Base-by-base conservation (phyloP, 1,140 invertebrate species). In the Drosophila pallidifrons region DNA sequence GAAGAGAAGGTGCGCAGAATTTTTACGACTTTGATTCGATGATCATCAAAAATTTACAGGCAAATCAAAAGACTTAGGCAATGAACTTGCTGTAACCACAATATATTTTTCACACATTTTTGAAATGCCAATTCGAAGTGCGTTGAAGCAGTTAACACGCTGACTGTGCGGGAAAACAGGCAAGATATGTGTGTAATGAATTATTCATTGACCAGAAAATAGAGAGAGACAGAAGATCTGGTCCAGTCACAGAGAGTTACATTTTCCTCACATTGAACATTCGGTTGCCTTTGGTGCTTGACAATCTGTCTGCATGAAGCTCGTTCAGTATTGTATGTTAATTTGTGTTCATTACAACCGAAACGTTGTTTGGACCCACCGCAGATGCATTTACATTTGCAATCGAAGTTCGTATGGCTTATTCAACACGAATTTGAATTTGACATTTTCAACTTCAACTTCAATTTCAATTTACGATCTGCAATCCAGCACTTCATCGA, bases 271-370 rank as follows among this genome's bases (percentile, higher is more conserved):
- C 51, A 15, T 52, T 52, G 58, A n/a, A 10, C 15, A 59, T 69
- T 69, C 46, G 58, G 59, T 54, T 47, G 70, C 47, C 49, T 54
- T 25, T 63, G 76, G 57, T 79, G 61, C 72, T 61, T 67, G 73
- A 69, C 77, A 83, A 77, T 80, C 77, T 79, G 79, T 82, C 46
- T 43, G 55, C 41, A 54, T 7, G 35, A 30, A 43, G 67, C 28
- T 57, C 30, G 66, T 7, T 6, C 43, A 11, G 75, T 67, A 88
- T 83, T 88, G 83, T 89, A 88, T 88, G 87, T 80, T 89, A 88
- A 88, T 83, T 81, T 61, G 68, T 65, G 77, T 71, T 73, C 46
- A 86, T 70, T 71, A 77, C 63, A 68, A 71, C 67, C 28, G 10
- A 41, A 38, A 38, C 41, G 11, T 20, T 67, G 61, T 38, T 49